Base-by-base conservation (phyloP, 2,797 vertebrate species). In the Manis pentadactyla region DNA sequence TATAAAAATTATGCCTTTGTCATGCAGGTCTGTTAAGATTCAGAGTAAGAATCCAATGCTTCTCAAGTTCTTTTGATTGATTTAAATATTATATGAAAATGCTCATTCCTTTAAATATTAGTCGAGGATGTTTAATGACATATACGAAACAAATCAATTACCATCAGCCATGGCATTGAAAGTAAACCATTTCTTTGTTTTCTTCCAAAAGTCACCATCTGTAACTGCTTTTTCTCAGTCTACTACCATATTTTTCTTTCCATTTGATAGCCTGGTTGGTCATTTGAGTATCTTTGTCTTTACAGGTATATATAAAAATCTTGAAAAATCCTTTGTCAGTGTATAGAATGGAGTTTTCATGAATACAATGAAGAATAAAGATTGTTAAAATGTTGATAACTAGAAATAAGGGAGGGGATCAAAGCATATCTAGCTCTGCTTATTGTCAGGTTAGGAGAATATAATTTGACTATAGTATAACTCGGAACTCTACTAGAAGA, bases 71-170 rank as follows among this genome's bases (percentile, higher is more conserved):
- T 63, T 90, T 59, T n/a, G 18, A 73, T 4, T 21, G 37, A 69
- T 37, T 69, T 69, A 75, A 94, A 63, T 55, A 39, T 87, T 87
- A 46, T 25, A 86, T 57, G 21, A 83, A 83, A 96, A 63, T 57
- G 29, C 3, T 39, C 31, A 37, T 79, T 64, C 21, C 31, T 83
- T 83, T 71, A 49, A 87, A 91, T 69, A 23, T 37, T 68, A 77
- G 25, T 83, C 55, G 78, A 57, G 25, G 46, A 57, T 64, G 9
- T 57, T 84, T 59, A 88, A 84, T 34, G 7, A n/a, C 4, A 21
- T 86, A 37, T 49, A 61, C 37, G 11, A 86, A 75, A 87, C 12
- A 90, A 68, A 85, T 79, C 51, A 79, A 23, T 84, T 92, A 59
- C n/a, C 59, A 88, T 51, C 15, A 39, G 15, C 59, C 46, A 63